A percentile compares a stretch with the other conserved stretches of the same genome.
phyloP scores from a whole-genome alignment of 1,140 invertebrate species.

The Caenorhabditis remanei region DNA sequence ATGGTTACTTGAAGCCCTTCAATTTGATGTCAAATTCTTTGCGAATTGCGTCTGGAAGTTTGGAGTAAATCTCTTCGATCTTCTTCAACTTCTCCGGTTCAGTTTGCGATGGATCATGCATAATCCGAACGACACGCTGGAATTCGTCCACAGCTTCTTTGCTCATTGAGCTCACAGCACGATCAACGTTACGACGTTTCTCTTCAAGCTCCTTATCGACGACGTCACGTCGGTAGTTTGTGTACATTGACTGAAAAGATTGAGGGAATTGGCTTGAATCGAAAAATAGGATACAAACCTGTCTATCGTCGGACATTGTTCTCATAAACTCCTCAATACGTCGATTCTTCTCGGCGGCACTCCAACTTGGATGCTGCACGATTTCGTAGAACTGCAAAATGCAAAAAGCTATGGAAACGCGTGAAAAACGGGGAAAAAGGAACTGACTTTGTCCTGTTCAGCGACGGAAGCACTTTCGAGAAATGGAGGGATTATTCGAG shows the following conservation, averaged over 20 bases:
- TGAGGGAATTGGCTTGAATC: background rate
- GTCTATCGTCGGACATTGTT: conserved; percentile 48
- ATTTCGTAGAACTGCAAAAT: conserved; percentile 42
- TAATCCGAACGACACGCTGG: conserved; percentile 26
- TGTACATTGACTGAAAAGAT: conserved; percentile 21
- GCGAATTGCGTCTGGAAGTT: conserved; percentile 21
- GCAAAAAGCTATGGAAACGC: background rate
- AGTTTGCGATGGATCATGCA: conserved; percentile 24
- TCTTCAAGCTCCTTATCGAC: conserved; percentile 19
- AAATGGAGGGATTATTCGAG: conserved; percentile 41
- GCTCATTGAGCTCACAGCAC: conserved; percentile 22
- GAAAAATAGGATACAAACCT: background rate
- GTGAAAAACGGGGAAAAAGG: background rate
- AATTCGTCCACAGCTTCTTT: conserved; percentile 43
- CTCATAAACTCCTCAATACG: conserved; percentile 42
- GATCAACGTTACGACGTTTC: conserved; percentile 26
- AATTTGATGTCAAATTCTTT: conserved; percentile 43
- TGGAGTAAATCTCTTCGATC: conserved; percentile 42
- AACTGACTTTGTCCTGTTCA: conserved; percentile 48
- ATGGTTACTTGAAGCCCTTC: conserved; percentile 18
- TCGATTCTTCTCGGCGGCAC: conserved; percentile 2
- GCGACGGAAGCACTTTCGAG: conserved; percentile 38
- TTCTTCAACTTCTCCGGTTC: conserved; percentile 36
- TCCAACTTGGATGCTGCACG: conserved; percentile 35
- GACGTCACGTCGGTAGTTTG: conserved; percentile 25